phyloP scores from a whole-genome alignment of 1,140 invertebrate genomes.

The Drosophila jambulina region DNA sequence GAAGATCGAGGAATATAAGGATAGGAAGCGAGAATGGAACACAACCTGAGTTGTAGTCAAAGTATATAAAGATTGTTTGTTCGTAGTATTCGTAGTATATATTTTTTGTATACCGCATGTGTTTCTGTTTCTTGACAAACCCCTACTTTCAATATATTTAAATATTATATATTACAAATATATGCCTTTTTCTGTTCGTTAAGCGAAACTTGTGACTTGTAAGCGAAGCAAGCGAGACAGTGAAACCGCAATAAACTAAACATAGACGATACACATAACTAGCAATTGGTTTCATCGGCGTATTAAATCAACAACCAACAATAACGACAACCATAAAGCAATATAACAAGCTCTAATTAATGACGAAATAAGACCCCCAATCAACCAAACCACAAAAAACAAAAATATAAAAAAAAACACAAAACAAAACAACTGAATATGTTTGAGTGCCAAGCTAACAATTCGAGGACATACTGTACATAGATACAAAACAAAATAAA shows the following conservation, averaged over 20 bases:
- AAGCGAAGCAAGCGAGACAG: slow-evolving; percentile 58
- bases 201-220: slow-evolving; percentile 81
- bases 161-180: slow-evolving; percentile 5
- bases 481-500: slow-evolving; percentile 41
- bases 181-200: slow-evolving; percentile 72
- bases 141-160: slow-evolving; percentile 40
- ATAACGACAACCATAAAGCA: slow-evolving; percentile 42
- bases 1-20: background rate
- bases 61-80: slow-evolving; percentile 64
- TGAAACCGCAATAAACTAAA: slow-evolving; percentile 57
- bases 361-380: slow-evolving; percentile 37
- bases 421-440: slow-evolving; percentile 63
- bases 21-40: background rate
- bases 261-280: slow-evolving; percentile 42
- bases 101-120: slow-evolving; percentile 42
- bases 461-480: slow-evolving; percentile 75
- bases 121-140: slow-evolving; percentile 37
- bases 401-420: background rate
- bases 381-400: slow-evolving; percentile 1
- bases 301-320: slow-evolving; percentile 47
- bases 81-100: slow-evolving; percentile 47
- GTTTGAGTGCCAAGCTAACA: slow-evolving; percentile 84
- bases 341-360: slow-evolving; percentile 39
- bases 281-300: slow-evolving; percentile 78
- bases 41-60: slow-evolving; percentile 36